A percentile compares a stretch with the other conserved stretches of the same genome.
phyloP scores from a whole-genome alignment of 2,888 invertebrate genomes.

The Acanthococcus lagerstroemiae region DNA sequence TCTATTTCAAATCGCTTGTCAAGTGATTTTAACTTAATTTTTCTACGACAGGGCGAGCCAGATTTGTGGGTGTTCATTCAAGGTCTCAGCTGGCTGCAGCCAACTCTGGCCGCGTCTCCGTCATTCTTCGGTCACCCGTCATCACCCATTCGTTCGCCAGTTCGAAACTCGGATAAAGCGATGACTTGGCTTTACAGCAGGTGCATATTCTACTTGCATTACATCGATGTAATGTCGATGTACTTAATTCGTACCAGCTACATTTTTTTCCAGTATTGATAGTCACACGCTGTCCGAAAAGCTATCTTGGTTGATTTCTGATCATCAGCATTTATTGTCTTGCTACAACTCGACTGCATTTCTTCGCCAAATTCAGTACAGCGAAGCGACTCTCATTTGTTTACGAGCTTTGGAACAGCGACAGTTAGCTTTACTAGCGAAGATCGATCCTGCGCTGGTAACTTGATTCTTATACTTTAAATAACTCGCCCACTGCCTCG shows the following conservation, averaged over 20 bases:
- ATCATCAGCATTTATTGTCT: conserved; percentile 50
- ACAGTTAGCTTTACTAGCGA: conserved; percentile 51
- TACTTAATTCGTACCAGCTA: not conserved
- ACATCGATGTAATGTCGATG: not conserved
- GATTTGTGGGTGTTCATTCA: conserved; percentile 50
- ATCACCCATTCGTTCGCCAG: conserved; percentile 43
- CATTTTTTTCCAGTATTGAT: conserved; percentile 44
- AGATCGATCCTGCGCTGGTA: conserved; percentile 51
- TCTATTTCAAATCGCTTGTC: not conserved
- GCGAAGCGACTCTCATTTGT: conserved; percentile 53
- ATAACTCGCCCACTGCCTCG: not conserved
- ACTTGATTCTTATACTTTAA: conserved; percentile 33
- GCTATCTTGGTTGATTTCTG: conserved; percentile 52
- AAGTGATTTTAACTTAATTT: not conserved
- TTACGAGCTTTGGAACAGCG: conserved; percentile 54
- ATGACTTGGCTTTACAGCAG: conserved; percentile 48
- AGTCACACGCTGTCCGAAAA: conserved; percentile 50
- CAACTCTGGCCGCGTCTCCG: conserved; percentile 46
- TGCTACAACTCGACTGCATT: conserved; percentile 52
- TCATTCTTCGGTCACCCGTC: conserved; percentile 42
- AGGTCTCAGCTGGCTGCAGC: conserved; percentile 52
- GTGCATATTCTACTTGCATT: conserved; percentile 38
- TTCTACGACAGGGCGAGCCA: conserved; percentile 44
- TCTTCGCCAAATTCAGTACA: conserved; percentile 50
- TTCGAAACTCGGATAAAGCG: conserved; percentile 45